These are phyloP conservation scores for Heliconius hermathena DNA, from an alignment of 1,140 invertebrate species.

Conservation along the genomic window DNA sequence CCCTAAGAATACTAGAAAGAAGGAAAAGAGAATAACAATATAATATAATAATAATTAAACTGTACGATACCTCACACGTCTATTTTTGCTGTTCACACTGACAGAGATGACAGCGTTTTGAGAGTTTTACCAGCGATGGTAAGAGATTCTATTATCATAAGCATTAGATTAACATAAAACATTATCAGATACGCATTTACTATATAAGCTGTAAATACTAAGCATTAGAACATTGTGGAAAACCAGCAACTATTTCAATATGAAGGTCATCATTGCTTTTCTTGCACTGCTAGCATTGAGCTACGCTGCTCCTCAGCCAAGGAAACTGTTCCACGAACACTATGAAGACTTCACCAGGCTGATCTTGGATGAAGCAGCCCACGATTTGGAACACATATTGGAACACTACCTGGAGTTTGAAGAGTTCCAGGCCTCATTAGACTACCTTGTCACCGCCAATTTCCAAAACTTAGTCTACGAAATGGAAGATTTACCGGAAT, in stretches of 20 bases:
- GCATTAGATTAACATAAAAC: background rate
- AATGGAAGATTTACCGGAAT: conserved; percentile 70
- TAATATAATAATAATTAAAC: background rate
- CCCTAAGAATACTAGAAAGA: background rate
- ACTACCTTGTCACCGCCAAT: conserved; percentile 50
- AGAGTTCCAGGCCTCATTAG: conserved; percentile 51
- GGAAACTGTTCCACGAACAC: conserved; percentile 70
- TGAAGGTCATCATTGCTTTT: conserved; percentile 57
- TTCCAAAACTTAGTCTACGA: conserved; percentile 63
- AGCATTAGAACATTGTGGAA: background rate
- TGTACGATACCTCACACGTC: background rate
- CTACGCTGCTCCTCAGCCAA: conserved; percentile 59
- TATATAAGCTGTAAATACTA: background rate
- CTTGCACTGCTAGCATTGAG: conserved; percentile 51
- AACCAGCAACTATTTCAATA: conserved; percentile 34
- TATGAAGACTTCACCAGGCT: conserved; percentile 63
- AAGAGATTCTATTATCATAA: background rate
- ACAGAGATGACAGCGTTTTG: background rate
- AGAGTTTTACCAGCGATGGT: background rate
- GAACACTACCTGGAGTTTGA: conserved; percentile 61
- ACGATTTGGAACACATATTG: conserved; percentile 47
- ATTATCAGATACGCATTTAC: background rate
- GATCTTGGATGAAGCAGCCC: conserved; percentile 52
- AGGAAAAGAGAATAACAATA: background rate
- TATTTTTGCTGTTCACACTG: background rate